Evolutionary conservation across 2,797 vertebrate species (phyloP).

Genomic region (Amblyopsis hoosieri): DNA sequence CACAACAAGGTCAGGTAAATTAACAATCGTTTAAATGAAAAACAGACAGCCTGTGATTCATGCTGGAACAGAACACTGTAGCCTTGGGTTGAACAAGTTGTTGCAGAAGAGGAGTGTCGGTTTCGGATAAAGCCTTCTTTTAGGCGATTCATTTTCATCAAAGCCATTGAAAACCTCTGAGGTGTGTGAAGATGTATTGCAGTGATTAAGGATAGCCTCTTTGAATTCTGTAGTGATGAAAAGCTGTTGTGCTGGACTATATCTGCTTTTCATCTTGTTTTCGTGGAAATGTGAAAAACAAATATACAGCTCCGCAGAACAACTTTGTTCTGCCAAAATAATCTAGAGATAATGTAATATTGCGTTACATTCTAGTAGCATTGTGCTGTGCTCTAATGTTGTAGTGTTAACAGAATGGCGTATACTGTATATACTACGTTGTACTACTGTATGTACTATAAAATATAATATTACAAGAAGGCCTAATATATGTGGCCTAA

Average conservation of each 20-base stretch:
- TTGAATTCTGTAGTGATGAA: constrained; percentile 25
- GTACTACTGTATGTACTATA: too few relatives aligned
- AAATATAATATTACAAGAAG: too few relatives aligned
- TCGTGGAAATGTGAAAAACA: background rate
- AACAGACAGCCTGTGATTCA: constrained; percentile 21
- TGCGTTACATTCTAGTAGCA: too few relatives aligned
- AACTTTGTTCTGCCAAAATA: too few relatives aligned
- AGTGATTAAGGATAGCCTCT: constrained; percentile 23
- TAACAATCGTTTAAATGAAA: constrained; percentile 25
- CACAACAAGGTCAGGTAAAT: constrained; percentile 30
- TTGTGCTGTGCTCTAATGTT: too few relatives aligned
- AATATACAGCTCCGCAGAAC: too few relatives aligned
- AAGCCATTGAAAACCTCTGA: constrained; percentile 40
- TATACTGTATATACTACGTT: too few relatives aligned
- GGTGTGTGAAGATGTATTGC: constrained; percentile 34
- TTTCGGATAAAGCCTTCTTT: constrained; percentile 40
- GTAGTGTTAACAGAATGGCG: too few relatives aligned
- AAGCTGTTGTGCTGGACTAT: constrained; percentile 13
- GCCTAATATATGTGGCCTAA: too few relatives aligned
- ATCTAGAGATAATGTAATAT: too few relatives aligned
- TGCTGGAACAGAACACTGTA: constrained; percentile 25
- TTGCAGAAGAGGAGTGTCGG: constrained; percentile 36
- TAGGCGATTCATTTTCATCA: constrained; percentile 49
- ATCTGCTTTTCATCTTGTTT: constrained; percentile 14
- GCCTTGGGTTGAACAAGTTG: constrained; percentile 52